A percentile compares a stretch with the other conserved stretches of the same genome.
Evolutionary conservation across 2,888 invertebrate species (phyloP).

Genomic region (Torymus auratus): DNA sequence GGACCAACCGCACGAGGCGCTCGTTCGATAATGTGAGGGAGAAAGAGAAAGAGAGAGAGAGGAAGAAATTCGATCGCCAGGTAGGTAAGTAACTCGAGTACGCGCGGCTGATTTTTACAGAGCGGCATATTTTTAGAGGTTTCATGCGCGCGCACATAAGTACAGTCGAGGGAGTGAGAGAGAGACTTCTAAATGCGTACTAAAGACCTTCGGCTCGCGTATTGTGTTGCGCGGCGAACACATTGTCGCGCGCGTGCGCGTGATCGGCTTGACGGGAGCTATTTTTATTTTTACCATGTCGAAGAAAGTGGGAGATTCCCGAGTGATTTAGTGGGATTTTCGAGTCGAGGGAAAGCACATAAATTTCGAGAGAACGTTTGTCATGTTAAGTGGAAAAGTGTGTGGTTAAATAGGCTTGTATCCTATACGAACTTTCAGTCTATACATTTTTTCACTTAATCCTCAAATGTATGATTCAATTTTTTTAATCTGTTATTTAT

Average conservation of each 20-base stretch:
- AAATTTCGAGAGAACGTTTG: too few species aligned
- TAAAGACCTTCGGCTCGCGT: constrained; percentile 25
- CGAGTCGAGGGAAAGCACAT: too few species aligned
- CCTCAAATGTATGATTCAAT: too few species aligned
- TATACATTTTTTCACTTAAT: too few species aligned
- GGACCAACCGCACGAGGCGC: constrained; percentile 22
- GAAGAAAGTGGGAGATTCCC: not conserved
- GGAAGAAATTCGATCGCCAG: too few species aligned
- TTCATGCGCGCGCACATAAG: constrained; percentile 4
- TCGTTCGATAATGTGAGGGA: constrained; percentile 38
- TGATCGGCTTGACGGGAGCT: not conserved
- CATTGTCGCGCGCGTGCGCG: constrained; percentile 15
- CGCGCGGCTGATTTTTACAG: constrained; percentile 30
- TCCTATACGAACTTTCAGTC: too few species aligned
- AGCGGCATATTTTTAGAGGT: constrained; percentile 45
- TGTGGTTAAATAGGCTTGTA: too few species aligned
- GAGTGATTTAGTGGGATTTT: too few species aligned
- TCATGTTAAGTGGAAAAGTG: too few species aligned
- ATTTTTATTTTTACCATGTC: not conserved
- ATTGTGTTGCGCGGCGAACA: constrained; percentile 29
- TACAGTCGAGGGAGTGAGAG: not conserved
- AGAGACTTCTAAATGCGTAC: constrained; percentile 49
- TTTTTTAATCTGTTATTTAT: too few species aligned
- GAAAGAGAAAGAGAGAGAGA: constrained; percentile 7
- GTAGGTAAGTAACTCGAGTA: constrained; percentile 35